Evolutionary conservation across 2,797 vertebrate genomes (phyloP).

Genomic region (Gobionotothen gibberifrons): DNA sequence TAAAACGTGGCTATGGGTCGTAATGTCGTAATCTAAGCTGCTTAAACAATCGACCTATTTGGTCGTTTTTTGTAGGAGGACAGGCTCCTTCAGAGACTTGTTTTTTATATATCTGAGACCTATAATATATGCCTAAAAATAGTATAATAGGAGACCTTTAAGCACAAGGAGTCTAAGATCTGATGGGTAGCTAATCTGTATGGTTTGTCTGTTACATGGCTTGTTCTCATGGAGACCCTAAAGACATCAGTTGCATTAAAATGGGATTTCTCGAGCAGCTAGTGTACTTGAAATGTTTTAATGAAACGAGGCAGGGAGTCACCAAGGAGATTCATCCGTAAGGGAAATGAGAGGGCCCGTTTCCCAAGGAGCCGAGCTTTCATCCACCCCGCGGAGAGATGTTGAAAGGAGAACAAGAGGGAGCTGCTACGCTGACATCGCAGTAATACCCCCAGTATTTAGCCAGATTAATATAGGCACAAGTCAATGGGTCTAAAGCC

Average conservation of each 20-base stretch:
- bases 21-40: too few species aligned
- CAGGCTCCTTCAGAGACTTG: too few species aligned
- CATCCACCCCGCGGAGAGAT: constrained; percentile 65
- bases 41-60: too few species aligned
- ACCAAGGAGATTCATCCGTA: constrained; percentile 65
- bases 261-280: constrained; percentile 45
- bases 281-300: constrained; percentile 47
- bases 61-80: too few species aligned
- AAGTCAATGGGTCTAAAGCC: constrained; percentile 69
- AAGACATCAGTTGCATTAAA: constrained; percentile 37
- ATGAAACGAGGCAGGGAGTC: constrained; percentile 60
- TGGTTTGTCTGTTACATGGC: constrained; percentile 10
- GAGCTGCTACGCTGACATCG: constrained; percentile 62
- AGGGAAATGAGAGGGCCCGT: constrained; percentile 63
- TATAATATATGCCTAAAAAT: too few species aligned
- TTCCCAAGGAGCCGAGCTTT: constrained; percentile 71
- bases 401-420: constrained; percentile 68
- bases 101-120: too few species aligned
- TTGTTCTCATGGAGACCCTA: constrained; percentile 35
- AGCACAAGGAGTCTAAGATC: neutral
- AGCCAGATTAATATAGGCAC: constrained; percentile 68
- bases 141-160: too few species aligned
- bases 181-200: constrained; percentile 23
- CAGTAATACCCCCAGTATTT: constrained; percentile 61
- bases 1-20: too few species aligned